These are phyloP conservation scores for Meandrusa payeni DNA, from an alignment of 2,888 invertebrate species.

Conservation along the genomic window DNA sequence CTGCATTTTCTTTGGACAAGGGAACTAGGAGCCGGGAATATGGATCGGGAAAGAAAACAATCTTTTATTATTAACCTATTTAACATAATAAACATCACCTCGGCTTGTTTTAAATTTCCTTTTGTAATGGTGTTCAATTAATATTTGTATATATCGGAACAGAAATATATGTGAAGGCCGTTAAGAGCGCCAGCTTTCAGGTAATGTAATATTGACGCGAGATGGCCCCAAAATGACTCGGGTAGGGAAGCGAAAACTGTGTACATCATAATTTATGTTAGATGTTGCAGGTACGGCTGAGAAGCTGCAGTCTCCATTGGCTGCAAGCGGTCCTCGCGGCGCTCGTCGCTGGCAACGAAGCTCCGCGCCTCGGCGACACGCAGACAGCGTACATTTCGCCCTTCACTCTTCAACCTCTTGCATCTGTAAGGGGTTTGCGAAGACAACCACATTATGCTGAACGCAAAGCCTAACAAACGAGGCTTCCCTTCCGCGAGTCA, in stretches of 20 bases:
- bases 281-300: slow-evolving; percentile 27
- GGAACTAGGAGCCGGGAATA: slow-evolving; percentile 85
- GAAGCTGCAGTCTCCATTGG: slow-evolving; percentile 34
- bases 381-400: slow-evolving; percentile 32
- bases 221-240: slow-evolving; percentile 61
- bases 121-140: slow-evolving; percentile 2
- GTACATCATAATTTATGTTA: slow-evolving; percentile 47
- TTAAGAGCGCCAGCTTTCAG: slow-evolving; percentile 48
- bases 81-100: slow-evolving; percentile 35
- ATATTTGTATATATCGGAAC: slow-evolving; percentile 22
- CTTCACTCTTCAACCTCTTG: slow-evolving; percentile 64
- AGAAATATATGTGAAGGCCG: slow-evolving; percentile 46
- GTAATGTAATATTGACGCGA: slow-evolving; percentile 25
- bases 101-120: slow-evolving; percentile 28
- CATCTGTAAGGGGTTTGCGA: slow-evolving; percentile 79
- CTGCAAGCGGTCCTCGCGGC: slow-evolving; percentile 30
- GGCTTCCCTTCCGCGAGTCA: slow-evolving; percentile 75
- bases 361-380: slow-evolving; percentile 15
- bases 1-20: slow-evolving; percentile 99
- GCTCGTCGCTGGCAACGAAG: slow-evolving; percentile 31
- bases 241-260: slow-evolving; percentile 62
- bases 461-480: slow-evolving; percentile 64
- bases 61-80: slow-evolving; percentile 45
- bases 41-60: slow-evolving; percentile 68
- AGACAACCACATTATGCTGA: slow-evolving; percentile 80